Percentiles rank a stretch among this genome's conserved stretches.
These are phyloP conservation scores for Scopus umbretta DNA, from an alignment of 2,113 vertebrate genomes.

Conservation along the genomic window DNA sequence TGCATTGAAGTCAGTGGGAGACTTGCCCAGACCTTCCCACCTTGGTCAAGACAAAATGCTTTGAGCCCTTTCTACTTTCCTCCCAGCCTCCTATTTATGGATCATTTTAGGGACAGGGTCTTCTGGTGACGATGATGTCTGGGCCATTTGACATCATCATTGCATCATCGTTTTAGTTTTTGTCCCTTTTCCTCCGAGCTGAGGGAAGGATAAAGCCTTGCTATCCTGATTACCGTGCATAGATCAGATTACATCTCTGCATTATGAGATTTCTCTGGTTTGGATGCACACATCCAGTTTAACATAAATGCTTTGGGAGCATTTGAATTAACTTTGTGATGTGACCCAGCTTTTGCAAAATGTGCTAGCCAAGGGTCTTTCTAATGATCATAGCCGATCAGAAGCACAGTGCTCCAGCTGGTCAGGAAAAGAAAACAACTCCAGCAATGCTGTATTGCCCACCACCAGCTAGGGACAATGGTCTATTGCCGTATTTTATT, in stretches of 20 bases:
- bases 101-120: not conserved
- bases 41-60: not conserved
- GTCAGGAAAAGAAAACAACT: not conserved
- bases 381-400: not conserved
- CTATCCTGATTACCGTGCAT: not conserved
- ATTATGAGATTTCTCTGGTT: not conserved
- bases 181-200: not conserved
- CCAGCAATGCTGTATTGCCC: not conserved
- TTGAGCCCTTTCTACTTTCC: not conserved
- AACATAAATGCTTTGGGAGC: not conserved
- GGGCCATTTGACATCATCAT: not conserved
- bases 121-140: not conserved
- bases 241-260: not conserved
- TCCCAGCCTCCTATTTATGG: not conserved
- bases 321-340: not conserved
- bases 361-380: not conserved
- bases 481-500: not conserved
- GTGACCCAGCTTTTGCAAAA: not conserved
- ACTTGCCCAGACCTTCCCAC: not conserved
- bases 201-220: not conserved
- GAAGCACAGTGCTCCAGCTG: not conserved
- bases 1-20: not conserved
- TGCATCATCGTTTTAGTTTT: not conserved
- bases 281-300: not conserved
- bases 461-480: fast-evolving